Base-by-base conservation (phyloP, 2,797 vertebrate genomes). In the Cuniculus paca region DNA sequence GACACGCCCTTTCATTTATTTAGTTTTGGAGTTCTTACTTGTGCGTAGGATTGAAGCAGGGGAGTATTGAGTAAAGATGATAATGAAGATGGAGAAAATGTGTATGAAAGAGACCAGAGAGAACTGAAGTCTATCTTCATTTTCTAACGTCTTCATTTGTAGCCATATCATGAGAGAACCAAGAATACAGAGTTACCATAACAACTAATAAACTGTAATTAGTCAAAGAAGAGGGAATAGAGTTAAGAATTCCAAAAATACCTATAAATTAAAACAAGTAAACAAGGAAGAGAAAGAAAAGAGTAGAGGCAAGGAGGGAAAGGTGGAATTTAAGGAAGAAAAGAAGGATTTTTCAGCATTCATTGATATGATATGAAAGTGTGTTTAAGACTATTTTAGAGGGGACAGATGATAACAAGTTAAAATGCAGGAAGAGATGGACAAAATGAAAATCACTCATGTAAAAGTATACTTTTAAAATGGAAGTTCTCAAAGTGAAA, bases 181-280 rank as follows among this genome's bases (percentile, higher is more conserved):
- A 39, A 96, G 96, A 98, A 97, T 95, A 94, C 72, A n/a, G 56
- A 84, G 98, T 98, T 98, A 93, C 98, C 98, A 98, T 98, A 98
- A 98, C 98, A 98, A 98, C 98, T 97, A 97, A 98, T 98, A 98
- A 98, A 98, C 93, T 97, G 92, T 97, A 98, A 98, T 98, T 98
- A 98, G 97, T 97, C 95, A 93, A 98, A 97, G 98, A 98, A 97
- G 95, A 96, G 96, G 96, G 95, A 96, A 83, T 95, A 82, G 94
- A 97, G 97, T 95, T 96, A 98, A 97, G 97, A 97, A 93, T 95
- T 97, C 3, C 56, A 39, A 79, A 84, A 90, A 79, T 82, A 77
- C 24, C 52, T 31, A 81, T 90, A 45, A 61, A 14, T 3, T 48
- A 52, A 68, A n/a, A 74, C 1, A 85, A 85, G 45, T 85, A 97